These are phyloP conservation scores for Corvus hawaiiensis DNA, from an alignment of 2,113 vertebrate genomes.

Conservation along the genomic window DNA sequence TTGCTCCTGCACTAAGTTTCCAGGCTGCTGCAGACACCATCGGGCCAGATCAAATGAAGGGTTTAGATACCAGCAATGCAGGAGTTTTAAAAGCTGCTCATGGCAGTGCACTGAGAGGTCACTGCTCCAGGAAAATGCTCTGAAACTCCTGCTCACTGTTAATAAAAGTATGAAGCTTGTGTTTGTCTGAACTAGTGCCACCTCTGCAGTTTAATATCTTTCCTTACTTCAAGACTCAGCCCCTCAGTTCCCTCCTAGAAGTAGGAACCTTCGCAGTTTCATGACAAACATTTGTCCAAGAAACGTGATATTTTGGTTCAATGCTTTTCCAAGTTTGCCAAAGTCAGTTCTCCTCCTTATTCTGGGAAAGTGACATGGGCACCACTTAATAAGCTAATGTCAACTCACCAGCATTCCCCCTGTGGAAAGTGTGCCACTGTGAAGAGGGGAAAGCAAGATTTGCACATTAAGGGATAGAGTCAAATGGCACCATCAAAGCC, in stretches of 20 bases:
- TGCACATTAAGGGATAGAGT: neutral
- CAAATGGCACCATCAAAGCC: neutral
- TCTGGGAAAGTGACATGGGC: neutral
- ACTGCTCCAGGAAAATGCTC: neutral
- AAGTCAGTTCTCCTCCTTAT: neutral
- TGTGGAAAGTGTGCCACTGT: neutral
- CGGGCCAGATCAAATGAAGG: neutral
- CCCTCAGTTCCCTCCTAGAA: neutral
- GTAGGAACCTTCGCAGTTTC: neutral
- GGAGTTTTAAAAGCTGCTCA: neutral
- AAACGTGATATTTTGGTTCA: neutral
- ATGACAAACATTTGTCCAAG: neutral
- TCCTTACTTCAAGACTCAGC: neutral
- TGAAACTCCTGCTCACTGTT: neutral
- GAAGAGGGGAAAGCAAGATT: neutral
- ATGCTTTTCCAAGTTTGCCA: neutral
- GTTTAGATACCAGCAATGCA: neutral
- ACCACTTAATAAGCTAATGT: neutral
- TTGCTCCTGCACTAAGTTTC: neutral
- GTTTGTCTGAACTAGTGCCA: neutral
- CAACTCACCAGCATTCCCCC: fast-evolving
- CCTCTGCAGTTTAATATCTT: neutral
- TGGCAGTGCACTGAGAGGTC: neutral
- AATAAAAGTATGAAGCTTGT: neutral
- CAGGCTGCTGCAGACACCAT: neutral